Evolutionary conservation across 1,140 invertebrate genomes (phyloP).

Genomic region (Zaprionus vittiger): DNA sequence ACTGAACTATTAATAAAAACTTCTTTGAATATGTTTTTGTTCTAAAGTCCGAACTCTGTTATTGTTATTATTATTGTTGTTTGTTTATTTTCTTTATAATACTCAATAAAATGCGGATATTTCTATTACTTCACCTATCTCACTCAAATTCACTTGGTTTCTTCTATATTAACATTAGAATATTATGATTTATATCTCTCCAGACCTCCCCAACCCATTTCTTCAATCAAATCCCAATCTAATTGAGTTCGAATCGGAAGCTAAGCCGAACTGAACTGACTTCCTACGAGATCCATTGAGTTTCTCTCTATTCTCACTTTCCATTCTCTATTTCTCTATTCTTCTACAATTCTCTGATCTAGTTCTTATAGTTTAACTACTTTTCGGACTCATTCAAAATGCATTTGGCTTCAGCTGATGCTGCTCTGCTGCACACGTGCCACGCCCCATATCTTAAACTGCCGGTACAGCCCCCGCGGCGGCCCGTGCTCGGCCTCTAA

Average conservation of each 20-base stretch:
- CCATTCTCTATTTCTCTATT: not conserved
- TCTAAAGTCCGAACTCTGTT: too few relatives aligned
- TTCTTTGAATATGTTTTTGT: too few relatives aligned
- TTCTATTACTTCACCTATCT: too few relatives aligned
- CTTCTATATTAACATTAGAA: too few relatives aligned
- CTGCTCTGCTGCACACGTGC: constrained; percentile 39
- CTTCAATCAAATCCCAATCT: not conserved
- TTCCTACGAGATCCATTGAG: not conserved
- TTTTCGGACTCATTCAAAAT: constrained; percentile 31
- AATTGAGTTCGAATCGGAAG: not conserved
- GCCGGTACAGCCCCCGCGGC: constrained; percentile 11
- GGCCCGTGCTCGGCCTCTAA: constrained; percentile 67
- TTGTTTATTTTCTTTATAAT: too few relatives aligned
- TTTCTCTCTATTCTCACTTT: not conserved
- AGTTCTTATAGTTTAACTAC: constrained; percentile 18
- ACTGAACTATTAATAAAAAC: too few relatives aligned
- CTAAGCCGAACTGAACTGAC: not conserved
- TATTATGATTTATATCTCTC: not conserved
- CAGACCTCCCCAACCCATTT: too few relatives aligned
- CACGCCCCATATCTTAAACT: constrained; percentile 59
- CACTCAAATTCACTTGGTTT: too few relatives aligned
- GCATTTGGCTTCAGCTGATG: constrained; percentile 23
- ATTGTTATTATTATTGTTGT: too few relatives aligned
- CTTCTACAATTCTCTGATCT: not conserved
- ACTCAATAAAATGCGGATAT: too few relatives aligned